Evolutionary conservation across 2,797 vertebrate species (phyloP), one percentile per base, ranked within the genome.

Genomic region (Helostoma temminkii): DNA sequence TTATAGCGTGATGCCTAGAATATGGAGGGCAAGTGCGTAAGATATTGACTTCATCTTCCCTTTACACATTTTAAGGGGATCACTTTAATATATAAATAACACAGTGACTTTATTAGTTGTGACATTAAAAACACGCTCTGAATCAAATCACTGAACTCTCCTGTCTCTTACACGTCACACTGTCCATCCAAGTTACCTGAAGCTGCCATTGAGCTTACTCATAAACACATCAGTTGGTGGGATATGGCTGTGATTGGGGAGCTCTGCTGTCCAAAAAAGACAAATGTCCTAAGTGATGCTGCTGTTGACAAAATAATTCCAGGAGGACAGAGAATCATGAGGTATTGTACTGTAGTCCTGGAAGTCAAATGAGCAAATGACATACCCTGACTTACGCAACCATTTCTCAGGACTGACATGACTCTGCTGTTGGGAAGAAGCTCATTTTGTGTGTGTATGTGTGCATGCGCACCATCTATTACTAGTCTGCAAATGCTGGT

Each of bases 211-310:
- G 30, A 41, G 71, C 74, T 59, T 0, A 0, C 80, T 75, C 72
- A 58, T 77, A 53, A 76, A 76, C 46, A 66, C 67, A 70, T 76
- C 68, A 65, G 56, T 18, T 41, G 14, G 34, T 32, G 68, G 43
- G 58, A 68, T 74, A 48, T 60, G 69, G 63, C 60, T 66, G 60
- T 72, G 83, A 89, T 71, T 82, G 62, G 58, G 60, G 32, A 24
- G 60, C 62, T 77, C 67, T 71, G 64, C 62, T 73, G 68, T 73
- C 41, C 39, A 42, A 46, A 41, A 49, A 52, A 66, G 59, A 74
- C 63, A 42, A 60, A 37, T 37, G 36, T 54, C 36, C 6, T 64
- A 53, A 1, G 5, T 82, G 62, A 22, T 15, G 15, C 32, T 5
- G 8, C n/a, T 69, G 21, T 2, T n/a, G n/a, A n/a, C n/a, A n/a